phyloP scores from a whole-genome alignment of 2,113 vertebrate species.

The Orcinus orca region DNA sequence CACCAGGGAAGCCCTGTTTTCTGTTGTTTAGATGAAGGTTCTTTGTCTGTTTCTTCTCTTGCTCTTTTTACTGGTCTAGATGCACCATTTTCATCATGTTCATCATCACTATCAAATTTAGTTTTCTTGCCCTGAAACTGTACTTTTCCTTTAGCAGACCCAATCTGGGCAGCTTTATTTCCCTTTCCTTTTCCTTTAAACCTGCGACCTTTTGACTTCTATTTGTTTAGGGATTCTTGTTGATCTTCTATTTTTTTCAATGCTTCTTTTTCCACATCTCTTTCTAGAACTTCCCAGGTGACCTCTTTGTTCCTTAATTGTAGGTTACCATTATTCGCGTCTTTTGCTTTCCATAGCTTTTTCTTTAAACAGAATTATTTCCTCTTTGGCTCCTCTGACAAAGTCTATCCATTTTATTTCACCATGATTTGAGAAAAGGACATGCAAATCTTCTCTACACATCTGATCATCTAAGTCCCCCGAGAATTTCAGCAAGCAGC shows the following conservation, averaged over 20 bases:
- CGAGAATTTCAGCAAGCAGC: slow-evolving; percentile 94
- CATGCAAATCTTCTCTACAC: slow-evolving; percentile 95
- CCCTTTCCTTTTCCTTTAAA: too few species aligned
- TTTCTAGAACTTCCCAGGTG: slow-evolving; percentile 92
- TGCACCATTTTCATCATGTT: too few species aligned
- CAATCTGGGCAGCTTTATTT: too few species aligned
- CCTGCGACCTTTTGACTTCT: too few species aligned
- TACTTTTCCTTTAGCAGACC: too few species aligned
- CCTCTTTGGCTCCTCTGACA: slow-evolving; percentile 95
- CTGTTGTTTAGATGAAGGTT: too few species aligned
- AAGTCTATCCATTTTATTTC: slow-evolving; percentile 99
- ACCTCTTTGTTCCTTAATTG: slow-evolving; percentile 91
- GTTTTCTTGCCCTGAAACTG: too few species aligned
- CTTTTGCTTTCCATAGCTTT: slow-evolving; percentile 92
- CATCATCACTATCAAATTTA: too few species aligned
- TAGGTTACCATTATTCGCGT: slow-evolving; percentile 87
- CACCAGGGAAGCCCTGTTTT: too few species aligned
- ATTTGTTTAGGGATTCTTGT: too few species aligned
- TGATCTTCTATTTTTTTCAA: slow-evolving; percentile 96
- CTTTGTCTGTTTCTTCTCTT: too few species aligned
- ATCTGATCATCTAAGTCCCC: slow-evolving; percentile 93
- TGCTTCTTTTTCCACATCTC: slow-evolving; percentile 90
- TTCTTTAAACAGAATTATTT: slow-evolving; percentile 94
- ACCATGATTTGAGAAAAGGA: slow-evolving; percentile 91
- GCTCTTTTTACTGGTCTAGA: too few species aligned